Evolutionary conservation across 2,888 invertebrate species (phyloP).

Genomic region (Thalpophila matura): DNA sequence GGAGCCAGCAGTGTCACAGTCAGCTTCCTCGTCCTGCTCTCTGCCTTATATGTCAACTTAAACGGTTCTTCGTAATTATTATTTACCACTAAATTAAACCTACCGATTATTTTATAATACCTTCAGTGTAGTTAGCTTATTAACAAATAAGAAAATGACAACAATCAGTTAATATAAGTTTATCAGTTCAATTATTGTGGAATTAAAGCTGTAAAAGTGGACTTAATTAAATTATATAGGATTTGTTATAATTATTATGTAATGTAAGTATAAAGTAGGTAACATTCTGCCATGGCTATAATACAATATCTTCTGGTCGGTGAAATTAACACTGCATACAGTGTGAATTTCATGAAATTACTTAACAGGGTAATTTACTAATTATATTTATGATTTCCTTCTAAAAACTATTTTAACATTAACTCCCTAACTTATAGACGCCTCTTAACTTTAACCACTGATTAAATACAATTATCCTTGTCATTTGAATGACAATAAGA

Average conservation of each 20-base stretch:
- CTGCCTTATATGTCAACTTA: slow-evolving; percentile 70
- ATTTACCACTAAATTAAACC: slow-evolving; percentile 48
- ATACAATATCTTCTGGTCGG: no score
- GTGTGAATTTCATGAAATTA: no score
- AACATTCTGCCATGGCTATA: neutral
- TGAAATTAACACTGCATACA: no score
- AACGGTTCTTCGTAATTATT: slow-evolving; percentile 44
- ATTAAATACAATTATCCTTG: no score
- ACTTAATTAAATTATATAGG: slow-evolving; percentile 9
- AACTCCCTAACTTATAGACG: no score
- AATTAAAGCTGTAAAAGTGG: slow-evolving; percentile 3
- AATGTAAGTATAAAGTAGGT: slow-evolving; percentile 17
- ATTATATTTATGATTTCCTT: no score
- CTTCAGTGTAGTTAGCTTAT: slow-evolving; percentile 24
- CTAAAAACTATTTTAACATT: no score
- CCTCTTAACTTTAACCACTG: no score
- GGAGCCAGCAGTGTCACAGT: slow-evolving; percentile 77
- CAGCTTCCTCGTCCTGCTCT: slow-evolving; percentile 72
- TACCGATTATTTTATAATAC: slow-evolving; percentile 70
- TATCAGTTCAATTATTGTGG: slow-evolving; percentile 16
- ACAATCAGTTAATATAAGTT: slow-evolving; percentile 6
- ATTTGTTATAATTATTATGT: slow-evolving; percentile 2
- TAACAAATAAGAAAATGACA: slow-evolving; percentile 38
- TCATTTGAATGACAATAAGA: no score
- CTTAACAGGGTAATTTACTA: no score